Evolutionary conservation across 2,113 vertebrate species (phyloP), one percentile per base, ranked within the genome.

Genomic region (Caranx ignobilis): DNA sequence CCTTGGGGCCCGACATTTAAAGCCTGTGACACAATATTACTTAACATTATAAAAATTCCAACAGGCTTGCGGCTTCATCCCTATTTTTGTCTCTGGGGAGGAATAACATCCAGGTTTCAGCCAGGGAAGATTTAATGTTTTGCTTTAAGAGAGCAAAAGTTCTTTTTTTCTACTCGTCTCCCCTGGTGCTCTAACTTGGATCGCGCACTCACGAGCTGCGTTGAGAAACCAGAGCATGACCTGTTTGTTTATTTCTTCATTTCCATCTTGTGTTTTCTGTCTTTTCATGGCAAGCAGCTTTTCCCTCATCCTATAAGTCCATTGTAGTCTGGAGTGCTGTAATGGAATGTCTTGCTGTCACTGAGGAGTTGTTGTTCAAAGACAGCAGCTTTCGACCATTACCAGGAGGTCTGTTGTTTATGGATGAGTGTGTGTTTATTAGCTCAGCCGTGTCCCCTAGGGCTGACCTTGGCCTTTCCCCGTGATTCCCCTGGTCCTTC

Each of bases 1-100:
- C 86, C 87, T 81, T 2, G 37, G 81, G 81, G 85, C 61, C 73
- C 3, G 39, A 85, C 81, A 80, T 86, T 91, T 90, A 94, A 93
- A 94, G 84, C 39, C 16, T 65, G 92, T 95, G 93, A 95, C 93
- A 93, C 81, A 84, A 88, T 91, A 92, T 96, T 92, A 95, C 93
- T 95, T 92, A 95, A 92, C 84, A 31, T 93, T 93, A 84, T 73
- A 93, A 91, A 92, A 93, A 94, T 95, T 90, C 90, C 81, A 91
- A 67, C 85, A 77, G 89, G 86, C 92, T 85, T 75, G 68, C 32
- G 85, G 71, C 84, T 88, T 81, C 81, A 90, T 92, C 93, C 93
- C 89, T 94, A 70, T 87, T 89, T 90, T 91, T 87, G 77, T 86
- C 95, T 91, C 89, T 4, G 0, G 92, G 88, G 93, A 87, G 75